Evolutionary conservation across 2,797 vertebrate genomes (phyloP), one percentile per base, ranked within the genome.

Genomic region (Valencia hispanica): DNA sequence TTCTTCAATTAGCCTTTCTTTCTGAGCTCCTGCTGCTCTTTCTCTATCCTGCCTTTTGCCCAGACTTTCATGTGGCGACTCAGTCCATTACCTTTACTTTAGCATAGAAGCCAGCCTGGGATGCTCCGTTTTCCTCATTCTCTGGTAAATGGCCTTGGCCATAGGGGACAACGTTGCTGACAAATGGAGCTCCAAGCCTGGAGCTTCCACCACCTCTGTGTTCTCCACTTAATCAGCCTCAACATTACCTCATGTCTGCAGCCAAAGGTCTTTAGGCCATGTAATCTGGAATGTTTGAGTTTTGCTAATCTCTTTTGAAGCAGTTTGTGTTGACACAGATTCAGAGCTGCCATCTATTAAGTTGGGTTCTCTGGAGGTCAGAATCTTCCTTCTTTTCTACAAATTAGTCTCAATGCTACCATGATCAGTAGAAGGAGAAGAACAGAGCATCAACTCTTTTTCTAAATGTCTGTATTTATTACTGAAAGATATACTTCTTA

Each of bases 221-320:
- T 93, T 84, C 86, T 91, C 82, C 18, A 69, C 57, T 79, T 88
- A 86, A 92, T 89, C 88, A 89, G 85, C 75, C 71, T 75, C 72
- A 72, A n/a, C 47, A 48, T 95, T 92, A 94, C 93, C 92, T 94
- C 91, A 95, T 87, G 93, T 93, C 93, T 94, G 90, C 84, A 87
- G 86, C 84, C 87, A 86, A 77, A 89, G 86, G 84, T 86, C 87
- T 86, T 79, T 68, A 25, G 85, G 83, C 72, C 89, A 85, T 45
- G 68, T 90, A 91, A 93, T 92, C 82, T 92, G 25, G 51, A n/a
- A n/a, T n/a, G n/a, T n/a, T n/a, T n/a, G n/a, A n/a, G n/a, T n/a
- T n/a, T 88, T 73, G 74, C 84, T 41, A 82, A 81, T 84, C 90
- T 90, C 82, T 72, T 63, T 68, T 39, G 73, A 57, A 82, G 83